Conservation (phyloP, 2,888 invertebrate genomes). For the Chymomyza fuscimana region DNA sequence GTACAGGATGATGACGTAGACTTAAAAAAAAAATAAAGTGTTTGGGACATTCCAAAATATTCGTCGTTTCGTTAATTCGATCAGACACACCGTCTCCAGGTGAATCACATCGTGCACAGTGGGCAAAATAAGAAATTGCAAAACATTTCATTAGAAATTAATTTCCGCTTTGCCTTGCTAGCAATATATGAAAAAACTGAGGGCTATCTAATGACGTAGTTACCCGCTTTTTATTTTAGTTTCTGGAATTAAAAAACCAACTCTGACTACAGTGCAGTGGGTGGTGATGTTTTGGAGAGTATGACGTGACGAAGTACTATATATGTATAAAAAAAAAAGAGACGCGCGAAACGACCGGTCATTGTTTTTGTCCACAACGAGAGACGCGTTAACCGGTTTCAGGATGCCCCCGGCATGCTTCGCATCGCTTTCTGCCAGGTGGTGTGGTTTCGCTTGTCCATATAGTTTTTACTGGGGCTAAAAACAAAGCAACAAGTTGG, state of each 20-base stretch:
- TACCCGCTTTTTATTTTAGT: neutral
- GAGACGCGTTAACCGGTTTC: constrained; percentile 48
- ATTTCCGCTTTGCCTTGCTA: neutral
- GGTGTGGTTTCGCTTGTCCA: neutral
- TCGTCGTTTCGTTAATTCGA: constrained; percentile 14
- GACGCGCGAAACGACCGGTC: constrained; percentile 3
- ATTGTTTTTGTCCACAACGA: neutral
- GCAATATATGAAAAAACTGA: too few relatives aligned
- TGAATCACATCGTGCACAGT: constrained; percentile 33
- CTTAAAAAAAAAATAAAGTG: constrained; percentile 41
- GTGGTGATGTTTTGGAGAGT: constrained; percentile 28
- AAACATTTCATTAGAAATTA: neutral
- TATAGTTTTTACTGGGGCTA: neutral
- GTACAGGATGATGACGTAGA: neutral
- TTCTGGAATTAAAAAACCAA: neutral
- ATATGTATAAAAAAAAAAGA: neutral
- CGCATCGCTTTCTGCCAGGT: constrained; percentile 38
- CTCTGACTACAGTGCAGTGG: neutral
- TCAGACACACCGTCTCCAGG: constrained; percentile 37
- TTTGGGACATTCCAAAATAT: constrained; percentile 43
- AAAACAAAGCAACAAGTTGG: constrained; percentile 34
- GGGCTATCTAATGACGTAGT: neutral
- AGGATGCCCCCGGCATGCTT: constrained; percentile 20
- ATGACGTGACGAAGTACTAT: constrained; percentile 6
- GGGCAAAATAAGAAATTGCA: neutral